Evolutionary conservation across 2,888 invertebrate genomes (phyloP).

Genomic region (Ditula angustiorana): DNA sequence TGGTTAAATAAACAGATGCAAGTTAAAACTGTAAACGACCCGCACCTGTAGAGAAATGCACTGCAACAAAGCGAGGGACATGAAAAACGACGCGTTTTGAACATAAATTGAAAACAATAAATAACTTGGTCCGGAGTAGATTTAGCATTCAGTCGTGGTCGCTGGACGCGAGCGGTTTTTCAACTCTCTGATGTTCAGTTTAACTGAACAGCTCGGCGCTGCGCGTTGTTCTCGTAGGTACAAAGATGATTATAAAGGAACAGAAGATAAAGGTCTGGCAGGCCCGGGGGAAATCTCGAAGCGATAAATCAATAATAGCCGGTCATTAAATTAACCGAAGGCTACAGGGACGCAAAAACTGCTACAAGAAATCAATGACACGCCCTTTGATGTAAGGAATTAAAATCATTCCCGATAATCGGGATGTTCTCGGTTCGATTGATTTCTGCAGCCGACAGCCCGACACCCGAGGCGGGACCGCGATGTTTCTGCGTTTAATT

Average conservation of each 20-base stretch:
- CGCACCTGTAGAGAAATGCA: not conserved
- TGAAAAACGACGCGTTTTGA: conserved; percentile 9
- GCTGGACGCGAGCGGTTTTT: conserved; percentile 7
- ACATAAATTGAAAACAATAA: conserved; percentile 37
- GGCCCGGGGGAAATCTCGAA: conserved; percentile 33
- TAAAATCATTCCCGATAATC: conserved; percentile 12
- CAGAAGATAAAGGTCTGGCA: conserved; percentile 25
- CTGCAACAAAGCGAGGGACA: conserved; percentile 11
- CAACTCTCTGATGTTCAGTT: conserved; percentile 17
- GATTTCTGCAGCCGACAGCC: not conserved
- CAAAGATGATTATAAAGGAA: not conserved
- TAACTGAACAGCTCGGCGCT: not conserved
- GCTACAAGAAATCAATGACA: conserved; percentile 27
- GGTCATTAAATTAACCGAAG: conserved; percentile 34
- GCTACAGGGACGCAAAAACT: conserved; percentile 18
- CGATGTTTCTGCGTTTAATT: not conserved
- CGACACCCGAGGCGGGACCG: not conserved
- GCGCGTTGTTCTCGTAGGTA: too few species aligned
- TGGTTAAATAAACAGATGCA: not conserved
- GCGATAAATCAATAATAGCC: conserved; percentile 34
- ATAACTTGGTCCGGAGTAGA: conserved; percentile 33
- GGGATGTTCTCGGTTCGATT: conserved; percentile 8
- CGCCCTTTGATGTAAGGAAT: conserved; percentile 10
- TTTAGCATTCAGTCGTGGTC: conserved; percentile 29
- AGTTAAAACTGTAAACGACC: not conserved